Evolutionary conservation across 2,113 vertebrate genomes (phyloP), one percentile per base, ranked within the genome.

Genomic region (Oncorhynchus nerka): DNA sequence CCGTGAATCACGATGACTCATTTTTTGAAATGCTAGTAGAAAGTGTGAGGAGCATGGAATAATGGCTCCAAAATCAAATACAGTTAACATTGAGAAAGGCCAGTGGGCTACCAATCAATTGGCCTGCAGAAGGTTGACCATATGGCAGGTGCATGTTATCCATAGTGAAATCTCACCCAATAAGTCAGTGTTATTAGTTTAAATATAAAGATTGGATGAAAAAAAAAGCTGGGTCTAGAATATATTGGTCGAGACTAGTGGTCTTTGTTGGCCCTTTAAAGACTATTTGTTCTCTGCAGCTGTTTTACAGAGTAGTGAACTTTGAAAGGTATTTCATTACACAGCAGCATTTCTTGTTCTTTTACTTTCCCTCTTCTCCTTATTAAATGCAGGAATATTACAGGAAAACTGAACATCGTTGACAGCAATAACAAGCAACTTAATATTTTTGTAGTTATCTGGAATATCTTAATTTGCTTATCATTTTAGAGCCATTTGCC

Each of bases 291-390:
- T 87, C 73, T 84, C 57, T 68, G 26, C 78, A 24, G 66, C 73
- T 19, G 79, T 64, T 69, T 45, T 24, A 72, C 74, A 62, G 13
- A 55, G 51, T 55, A 55, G 74, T 88, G 85, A 89, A 88, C 88
- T 90, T 85, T 91, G 87, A 73, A 75, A 87, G 75, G 80, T 61
- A 74, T 89, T 89, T 82, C 84, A 62, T 84, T 84, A 85, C 69
- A 13, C 26, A 8, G 8, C 61, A 15, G 30, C 16, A 55, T 83
- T 73, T 26, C 81, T 61, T 57, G 28, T 4, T 71, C 19, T 70
- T 5, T 28, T 3, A 13, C 70, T 75, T 51, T 28, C 16, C 28
- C 24, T 7, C 1, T 66, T 48, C 4, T 57, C n/a, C 13, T 24
- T 24, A 24, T 26, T 30, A 20, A 66, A 26, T 28, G 11, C 64